These are phyloP conservation scores for Melitaea cinxia DNA, from an alignment of 1,140 invertebrate species.

Conservation along the genomic window DNA sequence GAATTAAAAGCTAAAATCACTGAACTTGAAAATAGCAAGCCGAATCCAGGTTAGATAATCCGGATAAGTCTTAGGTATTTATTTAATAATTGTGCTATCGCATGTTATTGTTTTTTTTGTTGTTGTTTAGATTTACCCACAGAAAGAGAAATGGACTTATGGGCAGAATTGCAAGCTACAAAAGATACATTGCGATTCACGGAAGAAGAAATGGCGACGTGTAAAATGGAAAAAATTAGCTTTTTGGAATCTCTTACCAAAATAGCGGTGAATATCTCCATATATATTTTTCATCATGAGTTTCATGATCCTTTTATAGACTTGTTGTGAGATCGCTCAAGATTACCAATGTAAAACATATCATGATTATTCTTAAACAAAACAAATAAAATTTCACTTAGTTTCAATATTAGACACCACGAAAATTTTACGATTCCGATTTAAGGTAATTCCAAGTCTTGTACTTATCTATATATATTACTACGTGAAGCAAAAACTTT, in stretches of 20 bases:
- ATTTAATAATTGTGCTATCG: no score
- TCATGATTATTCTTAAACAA: no score
- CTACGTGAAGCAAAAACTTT: no score
- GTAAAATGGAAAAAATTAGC: constrained; percentile 69
- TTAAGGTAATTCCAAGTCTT: constrained; percentile 49
- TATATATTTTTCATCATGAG: no score
- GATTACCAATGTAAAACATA: no score
- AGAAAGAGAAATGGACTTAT: constrained; percentile 71
- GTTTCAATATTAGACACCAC: constrained; percentile 60
- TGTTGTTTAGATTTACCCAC: constrained; percentile 67
- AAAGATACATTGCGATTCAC: constrained; percentile 67
- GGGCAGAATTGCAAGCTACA: constrained; percentile 69
- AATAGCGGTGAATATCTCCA: constrained; percentile 60
- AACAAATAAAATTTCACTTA: constrained; percentile 34
- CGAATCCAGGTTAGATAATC: constrained; percentile 64
- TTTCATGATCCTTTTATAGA: no score
- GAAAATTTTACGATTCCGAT: constrained; percentile 47
- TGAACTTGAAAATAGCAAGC: constrained; percentile 61
- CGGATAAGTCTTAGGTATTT: no score
- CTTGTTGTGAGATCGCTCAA: no score
- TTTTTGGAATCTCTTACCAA: constrained; percentile 73
- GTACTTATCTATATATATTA: no score
- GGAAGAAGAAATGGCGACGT: constrained; percentile 69
- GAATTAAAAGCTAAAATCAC: constrained; percentile 58
- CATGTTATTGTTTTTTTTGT: no score